Conservation (phyloP, 1,140 invertebrate genomes). For the Ceratina calcarata region DNA sequence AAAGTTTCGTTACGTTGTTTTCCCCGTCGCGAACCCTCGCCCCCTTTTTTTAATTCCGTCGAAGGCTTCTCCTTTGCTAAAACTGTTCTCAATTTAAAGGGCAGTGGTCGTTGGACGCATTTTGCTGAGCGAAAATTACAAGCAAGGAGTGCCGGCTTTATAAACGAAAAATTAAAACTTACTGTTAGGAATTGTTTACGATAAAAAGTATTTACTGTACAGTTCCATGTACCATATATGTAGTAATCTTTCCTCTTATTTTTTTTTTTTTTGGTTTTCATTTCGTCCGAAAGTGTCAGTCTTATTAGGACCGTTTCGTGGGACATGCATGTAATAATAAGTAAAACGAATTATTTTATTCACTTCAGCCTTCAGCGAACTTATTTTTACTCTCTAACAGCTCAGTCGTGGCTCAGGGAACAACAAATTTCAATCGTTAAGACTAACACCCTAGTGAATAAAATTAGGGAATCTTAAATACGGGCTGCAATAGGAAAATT, state of each 20-base stretch:
- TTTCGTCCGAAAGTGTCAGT: conserved; percentile 36
- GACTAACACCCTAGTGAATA: conserved; percentile 27
- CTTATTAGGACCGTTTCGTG: conserved; percentile 48
- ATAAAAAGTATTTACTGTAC: conserved; percentile 24
- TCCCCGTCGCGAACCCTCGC: neutral
- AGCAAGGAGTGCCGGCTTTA: conserved; percentile 15
- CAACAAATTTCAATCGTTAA: conserved; percentile 25
- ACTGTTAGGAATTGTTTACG: conserved; percentile 20
- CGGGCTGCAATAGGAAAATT: conserved; percentile 45
- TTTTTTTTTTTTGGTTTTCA: neutral
- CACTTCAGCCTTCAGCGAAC: conserved; percentile 11
- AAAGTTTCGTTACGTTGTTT: neutral
- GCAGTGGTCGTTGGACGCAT: conserved; percentile 63
- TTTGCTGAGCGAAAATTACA: conserved; percentile 46
- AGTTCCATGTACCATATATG: neutral
- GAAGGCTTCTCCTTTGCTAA: conserved; percentile 1
- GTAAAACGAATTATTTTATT: conserved; percentile 33
- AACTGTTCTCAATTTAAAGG: conserved; percentile 33
- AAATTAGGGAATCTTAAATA: conserved; percentile 36
- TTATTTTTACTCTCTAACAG: neutral
- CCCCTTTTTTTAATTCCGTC: neutral
- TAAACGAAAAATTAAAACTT: conserved; percentile 43
- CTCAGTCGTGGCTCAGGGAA: conserved; percentile 15
- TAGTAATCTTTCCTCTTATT: neutral
- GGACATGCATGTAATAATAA: conserved; percentile 38